Evolutionary conservation across 2,797 vertebrate genomes (phyloP).

Genomic region (Apodemus agrarius): DNA sequence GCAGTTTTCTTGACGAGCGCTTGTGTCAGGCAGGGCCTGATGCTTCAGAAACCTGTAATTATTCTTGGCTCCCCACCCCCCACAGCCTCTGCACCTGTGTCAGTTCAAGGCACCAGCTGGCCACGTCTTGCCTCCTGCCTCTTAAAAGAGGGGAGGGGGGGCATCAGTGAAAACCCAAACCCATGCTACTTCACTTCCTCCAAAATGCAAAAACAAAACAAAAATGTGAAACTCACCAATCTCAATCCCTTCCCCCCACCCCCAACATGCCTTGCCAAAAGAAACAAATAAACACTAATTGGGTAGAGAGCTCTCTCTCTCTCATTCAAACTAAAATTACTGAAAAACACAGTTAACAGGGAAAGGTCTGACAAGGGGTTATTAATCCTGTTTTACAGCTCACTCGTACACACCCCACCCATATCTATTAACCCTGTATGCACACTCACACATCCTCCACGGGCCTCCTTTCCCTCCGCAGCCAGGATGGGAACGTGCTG

Average conservation of each 20-base stretch:
- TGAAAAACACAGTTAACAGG: conserved; percentile 80
- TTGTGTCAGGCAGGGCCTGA: conserved; percentile 88
- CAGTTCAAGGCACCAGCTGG: conserved; percentile 90
- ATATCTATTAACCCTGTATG: conserved; percentile 65
- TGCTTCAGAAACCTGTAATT: conserved; percentile 91
- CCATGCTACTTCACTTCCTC: conserved; percentile 81
- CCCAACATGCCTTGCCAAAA: conserved; percentile 78
- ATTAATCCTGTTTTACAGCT: conserved; percentile 71
- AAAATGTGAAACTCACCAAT: conserved; percentile 60
- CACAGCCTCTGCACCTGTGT: conserved; percentile 90
- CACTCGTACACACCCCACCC: conserved; percentile 39
- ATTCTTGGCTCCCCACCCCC: conserved; percentile 89
- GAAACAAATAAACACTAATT: conserved; percentile 84
- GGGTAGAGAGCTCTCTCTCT: conserved; percentile 79
- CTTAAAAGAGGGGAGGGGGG: conserved; percentile 72
- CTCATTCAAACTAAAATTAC: conserved; percentile 83
- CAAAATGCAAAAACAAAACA: conserved; percentile 74
- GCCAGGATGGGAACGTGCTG: conserved; percentile 73
- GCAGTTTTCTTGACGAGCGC: conserved; percentile 85
- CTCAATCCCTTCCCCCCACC: conserved; percentile 51
- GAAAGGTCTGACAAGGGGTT: conserved; percentile 78
- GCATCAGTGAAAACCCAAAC: conserved; percentile 85
- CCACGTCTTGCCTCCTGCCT: conserved; percentile 88
- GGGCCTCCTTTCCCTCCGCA: conserved; percentile 68
- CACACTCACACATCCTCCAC: conserved; percentile 68